Percentiles rank a stretch among this genome's conserved stretches.
These are phyloP conservation scores for Drosophila mulleri DNA, from an alignment of 2,888 invertebrate species.

Conservation along the genomic window DNA sequence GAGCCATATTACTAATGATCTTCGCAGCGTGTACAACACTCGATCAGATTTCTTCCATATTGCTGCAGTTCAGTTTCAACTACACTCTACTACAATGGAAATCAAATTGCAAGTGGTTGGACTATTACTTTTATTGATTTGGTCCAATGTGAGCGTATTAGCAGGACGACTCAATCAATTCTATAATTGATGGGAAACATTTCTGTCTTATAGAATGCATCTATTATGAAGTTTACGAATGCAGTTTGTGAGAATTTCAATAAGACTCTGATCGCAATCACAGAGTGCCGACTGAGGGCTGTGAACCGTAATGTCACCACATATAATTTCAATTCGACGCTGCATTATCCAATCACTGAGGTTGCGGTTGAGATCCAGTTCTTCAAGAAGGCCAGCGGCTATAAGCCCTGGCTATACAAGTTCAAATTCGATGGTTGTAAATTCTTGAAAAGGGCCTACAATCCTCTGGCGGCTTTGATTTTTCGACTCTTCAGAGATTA, in stretches of 20 bases:
- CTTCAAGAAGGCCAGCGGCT: conserved; percentile 32
- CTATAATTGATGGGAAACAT: neutral
- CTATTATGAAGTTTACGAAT: conserved; percentile 31
- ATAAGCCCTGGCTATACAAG: conserved; percentile 40
- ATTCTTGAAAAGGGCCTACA: neutral
- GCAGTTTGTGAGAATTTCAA: conserved; percentile 9
- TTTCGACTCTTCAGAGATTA: neutral
- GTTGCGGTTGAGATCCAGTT: neutral
- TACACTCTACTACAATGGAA: neutral
- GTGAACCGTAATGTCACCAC: conserved; percentile 21
- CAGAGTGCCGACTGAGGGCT: conserved; percentile 30
- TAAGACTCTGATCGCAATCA: neutral
- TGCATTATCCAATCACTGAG: neutral
- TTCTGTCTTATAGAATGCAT: conserved; percentile 11
- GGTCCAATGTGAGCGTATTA: neutral
- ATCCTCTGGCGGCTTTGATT: conserved; percentile 1
- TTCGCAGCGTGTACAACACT: neutral
- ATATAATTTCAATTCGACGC: neutral
- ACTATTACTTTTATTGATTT: neutral
- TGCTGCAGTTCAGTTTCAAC: neutral
- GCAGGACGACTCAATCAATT: neutral
- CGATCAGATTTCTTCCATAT: neutral
- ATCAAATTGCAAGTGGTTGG: neutral
- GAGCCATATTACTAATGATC: neutral
- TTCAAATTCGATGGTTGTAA: conserved; percentile 3